Conservation (phyloP, 1,140 invertebrate genomes). For the Condylostylus longicornis region DNA sequence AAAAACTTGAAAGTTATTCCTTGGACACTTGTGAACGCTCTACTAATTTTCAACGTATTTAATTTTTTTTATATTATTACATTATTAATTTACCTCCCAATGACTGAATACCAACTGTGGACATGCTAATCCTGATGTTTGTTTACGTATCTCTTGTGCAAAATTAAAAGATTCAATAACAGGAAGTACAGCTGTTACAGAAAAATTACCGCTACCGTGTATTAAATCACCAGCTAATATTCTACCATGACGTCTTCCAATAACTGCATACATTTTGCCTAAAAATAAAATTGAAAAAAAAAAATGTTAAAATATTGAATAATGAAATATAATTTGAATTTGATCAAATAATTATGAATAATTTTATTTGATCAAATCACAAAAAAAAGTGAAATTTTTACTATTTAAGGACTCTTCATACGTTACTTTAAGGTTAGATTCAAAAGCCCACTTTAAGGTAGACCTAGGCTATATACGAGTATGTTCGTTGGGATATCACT, state of each 20-base stretch:
- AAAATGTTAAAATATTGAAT: slow-evolving; percentile 3
- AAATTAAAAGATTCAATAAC: slow-evolving; percentile 95
- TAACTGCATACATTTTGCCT: slow-evolving; percentile 87
- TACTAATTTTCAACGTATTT: neutral
- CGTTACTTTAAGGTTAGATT: no score
- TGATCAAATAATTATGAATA: no score
- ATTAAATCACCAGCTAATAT: slow-evolving; percentile 79
- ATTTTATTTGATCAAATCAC: no score
- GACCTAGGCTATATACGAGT: no score
- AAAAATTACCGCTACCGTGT: slow-evolving; percentile 75
- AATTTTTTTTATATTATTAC: neutral
- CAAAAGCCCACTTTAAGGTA: no score
- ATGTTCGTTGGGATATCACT: no score
- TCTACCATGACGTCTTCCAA: slow-evolving; percentile 75
- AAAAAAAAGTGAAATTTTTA: no score
- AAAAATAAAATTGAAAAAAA: slow-evolving; percentile 17
- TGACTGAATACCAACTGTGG: slow-evolving; percentile 93
- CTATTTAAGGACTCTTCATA: no score
- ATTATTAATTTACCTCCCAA: slow-evolving; percentile 69
- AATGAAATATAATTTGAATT: slow-evolving; percentile 10
- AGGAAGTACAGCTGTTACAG: slow-evolving; percentile 75
- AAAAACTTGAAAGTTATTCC: no score
- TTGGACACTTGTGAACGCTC: no score
- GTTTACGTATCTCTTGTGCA: slow-evolving; percentile 78
- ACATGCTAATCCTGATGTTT: slow-evolving; percentile 88